These are phyloP conservation scores for Dichetophora obliterata DNA, from an alignment of 2,888 invertebrate species.

Conservation along the genomic window DNA sequence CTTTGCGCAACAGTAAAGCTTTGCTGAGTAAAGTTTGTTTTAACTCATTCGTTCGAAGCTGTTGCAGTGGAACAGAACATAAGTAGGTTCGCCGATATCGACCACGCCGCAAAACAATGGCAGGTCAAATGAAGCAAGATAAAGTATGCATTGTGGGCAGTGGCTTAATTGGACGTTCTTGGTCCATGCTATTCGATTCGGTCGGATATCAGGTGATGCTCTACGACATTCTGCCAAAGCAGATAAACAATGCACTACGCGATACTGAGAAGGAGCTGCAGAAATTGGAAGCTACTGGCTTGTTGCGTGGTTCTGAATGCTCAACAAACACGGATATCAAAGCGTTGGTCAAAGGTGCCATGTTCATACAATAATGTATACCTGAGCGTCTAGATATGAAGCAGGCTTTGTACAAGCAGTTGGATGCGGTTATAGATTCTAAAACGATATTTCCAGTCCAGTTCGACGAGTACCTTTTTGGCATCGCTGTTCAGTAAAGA, in stretches of 20 bases:
- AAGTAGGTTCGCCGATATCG: too few relatives aligned
- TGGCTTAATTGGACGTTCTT: constrained; percentile 95
- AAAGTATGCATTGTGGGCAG: constrained; percentile 85
- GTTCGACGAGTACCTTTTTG: constrained; percentile 93
- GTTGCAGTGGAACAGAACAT: constrained; percentile 5
- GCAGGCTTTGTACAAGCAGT: constrained; percentile 80
- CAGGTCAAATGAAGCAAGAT: constrained; percentile 71
- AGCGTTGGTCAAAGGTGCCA: constrained; percentile 80
- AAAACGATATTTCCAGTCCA: constrained; percentile 87
- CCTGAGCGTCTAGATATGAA: constrained; percentile 91
- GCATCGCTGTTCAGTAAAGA: constrained; percentile 89
- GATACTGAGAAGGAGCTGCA: constrained; percentile 82
- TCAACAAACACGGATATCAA: constrained; percentile 76
- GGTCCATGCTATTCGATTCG: constrained; percentile 96
- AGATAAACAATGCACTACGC: constrained; percentile 80
- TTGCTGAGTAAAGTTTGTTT: too few relatives aligned
- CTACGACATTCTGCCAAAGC: constrained; percentile 85
- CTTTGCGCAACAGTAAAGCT: too few relatives aligned
- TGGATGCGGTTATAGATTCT: constrained; percentile 83
- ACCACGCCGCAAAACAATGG: constrained; percentile 52
- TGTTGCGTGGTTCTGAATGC: constrained; percentile 85
- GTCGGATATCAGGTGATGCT: constrained; percentile 90
- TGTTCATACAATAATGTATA: constrained; percentile 93
- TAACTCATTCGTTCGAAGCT: constrained; percentile 22
- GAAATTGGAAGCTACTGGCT: constrained; percentile 77